phyloP scores from a whole-genome alignment of 2,797 vertebrate genomes.

The Microtus agrestis region DNA sequence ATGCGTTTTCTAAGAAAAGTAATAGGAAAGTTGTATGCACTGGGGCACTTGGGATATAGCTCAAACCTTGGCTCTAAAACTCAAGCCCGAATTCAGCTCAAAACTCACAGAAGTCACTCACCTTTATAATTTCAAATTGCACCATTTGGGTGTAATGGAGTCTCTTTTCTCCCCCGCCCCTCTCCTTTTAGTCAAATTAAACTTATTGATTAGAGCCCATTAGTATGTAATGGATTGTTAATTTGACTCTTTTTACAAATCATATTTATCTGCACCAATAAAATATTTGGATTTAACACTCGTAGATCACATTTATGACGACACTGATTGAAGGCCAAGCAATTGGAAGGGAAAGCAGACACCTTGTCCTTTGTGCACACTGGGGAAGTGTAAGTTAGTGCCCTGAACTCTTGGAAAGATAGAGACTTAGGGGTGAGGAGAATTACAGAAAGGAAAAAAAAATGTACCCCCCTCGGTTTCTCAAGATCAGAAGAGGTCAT shows the following conservation, averaged over 20 bases:
- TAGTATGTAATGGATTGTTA: conserved; percentile 89
- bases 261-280: conserved; percentile 86
- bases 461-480: accelerated
- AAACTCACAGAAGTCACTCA: conserved; percentile 41
- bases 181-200: conserved; percentile 87
- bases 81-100: background rate
- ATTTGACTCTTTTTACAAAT: conserved; percentile 89
- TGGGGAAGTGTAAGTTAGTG: background rate
- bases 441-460: conserved; percentile 22
- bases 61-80: background rate
- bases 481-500: background rate
- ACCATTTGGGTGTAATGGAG: conserved; percentile 72
- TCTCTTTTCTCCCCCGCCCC: conserved; percentile 57
- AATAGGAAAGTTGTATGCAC: background rate
- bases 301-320: conserved; percentile 75
- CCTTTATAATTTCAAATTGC: conserved; percentile 80
- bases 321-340: conserved; percentile 73
- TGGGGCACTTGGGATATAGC: background rate
- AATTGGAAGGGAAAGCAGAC: conserved; percentile 61
- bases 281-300: conserved; percentile 82
- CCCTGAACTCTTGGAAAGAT: background rate
- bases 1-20: background rate
- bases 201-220: conserved; percentile 87
- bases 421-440: background rate
- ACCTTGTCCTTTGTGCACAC: conserved; percentile 46